phyloP scores from a whole-genome alignment of 2,797 vertebrate genomes.

The Urocyon cinereoargenteus region DNA sequence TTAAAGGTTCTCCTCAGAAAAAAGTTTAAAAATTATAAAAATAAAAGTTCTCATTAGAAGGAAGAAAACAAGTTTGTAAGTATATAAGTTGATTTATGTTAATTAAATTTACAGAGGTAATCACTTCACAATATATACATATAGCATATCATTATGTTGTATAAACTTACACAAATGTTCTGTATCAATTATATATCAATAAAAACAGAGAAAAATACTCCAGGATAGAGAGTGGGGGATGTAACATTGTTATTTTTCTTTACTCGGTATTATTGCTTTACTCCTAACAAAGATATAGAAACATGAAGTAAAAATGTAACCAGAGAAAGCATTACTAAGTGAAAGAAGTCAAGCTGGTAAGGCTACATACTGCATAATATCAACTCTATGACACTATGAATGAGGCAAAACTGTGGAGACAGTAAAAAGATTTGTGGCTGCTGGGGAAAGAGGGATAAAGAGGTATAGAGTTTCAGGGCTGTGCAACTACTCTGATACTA shows the following conservation, averaged over 20 bases:
- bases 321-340: not conserved
- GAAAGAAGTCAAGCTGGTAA: not conserved
- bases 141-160: too few species aligned
- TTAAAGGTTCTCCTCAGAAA: not conserved
- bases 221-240: too few species aligned
- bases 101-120: not conserved
- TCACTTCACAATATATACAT: not conserved
- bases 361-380: not conserved
- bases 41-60: not conserved
- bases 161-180: too few species aligned
- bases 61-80: not conserved
- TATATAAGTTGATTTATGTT: not conserved
- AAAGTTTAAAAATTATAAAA: not conserved
- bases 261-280: not conserved
- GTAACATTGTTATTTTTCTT: not conserved
- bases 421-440: not conserved
- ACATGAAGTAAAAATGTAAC: not conserved
- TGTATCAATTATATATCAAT: too few species aligned
- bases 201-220: too few species aligned
- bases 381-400: not conserved
- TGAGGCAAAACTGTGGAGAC: not conserved
- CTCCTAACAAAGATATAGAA: not conserved
- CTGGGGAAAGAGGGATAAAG: not conserved
- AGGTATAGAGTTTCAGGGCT: not conserved
- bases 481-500: not conserved